Evolutionary conservation across 2,888 invertebrate species (phyloP).

Genomic region (Saturnia pavonia): DNA sequence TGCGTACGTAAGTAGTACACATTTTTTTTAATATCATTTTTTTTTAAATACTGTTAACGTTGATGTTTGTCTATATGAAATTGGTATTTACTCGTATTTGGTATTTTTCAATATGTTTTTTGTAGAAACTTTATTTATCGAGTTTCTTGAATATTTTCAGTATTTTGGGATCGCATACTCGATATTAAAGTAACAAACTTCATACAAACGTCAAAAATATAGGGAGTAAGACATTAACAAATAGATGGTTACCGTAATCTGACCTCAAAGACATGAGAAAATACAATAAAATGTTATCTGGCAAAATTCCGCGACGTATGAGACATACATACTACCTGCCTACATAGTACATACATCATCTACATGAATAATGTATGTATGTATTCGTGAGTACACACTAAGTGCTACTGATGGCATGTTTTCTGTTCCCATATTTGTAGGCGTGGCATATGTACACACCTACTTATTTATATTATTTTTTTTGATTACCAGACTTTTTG

Average conservation of each 20-base stretch:
- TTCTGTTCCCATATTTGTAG: slow-evolving; percentile 47
- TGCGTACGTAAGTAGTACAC: no score
- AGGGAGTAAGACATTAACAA: not conserved
- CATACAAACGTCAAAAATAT: not conserved
- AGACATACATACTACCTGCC: slow-evolving; percentile 22
- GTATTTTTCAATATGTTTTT: no score
- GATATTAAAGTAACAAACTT: not conserved
- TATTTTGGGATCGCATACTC: not conserved
- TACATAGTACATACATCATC: slow-evolving; percentile 25
- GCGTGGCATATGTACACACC: slow-evolving; percentile 33
- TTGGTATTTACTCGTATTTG: no score
- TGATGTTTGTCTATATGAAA: no score
- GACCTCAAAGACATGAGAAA: slow-evolving; percentile 8
- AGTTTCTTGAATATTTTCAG: not conserved
- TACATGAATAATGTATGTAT: slow-evolving; percentile 55
- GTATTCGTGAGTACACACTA: slow-evolving; percentile 57
- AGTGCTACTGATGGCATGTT: slow-evolving; percentile 59
- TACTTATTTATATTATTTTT: slow-evolving; percentile 16
- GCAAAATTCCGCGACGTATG: slow-evolving; percentile 15
- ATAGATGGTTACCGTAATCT: slow-evolving; percentile 8
- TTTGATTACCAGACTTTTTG: slow-evolving; percentile 1
- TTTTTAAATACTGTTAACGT: no score
- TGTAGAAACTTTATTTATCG: no score
- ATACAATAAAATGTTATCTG: slow-evolving; percentile 14
- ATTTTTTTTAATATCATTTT: no score